Evolutionary conservation across 2,888 invertebrate genomes (phyloP).

Genomic region (Thymelicus lineola): DNA sequence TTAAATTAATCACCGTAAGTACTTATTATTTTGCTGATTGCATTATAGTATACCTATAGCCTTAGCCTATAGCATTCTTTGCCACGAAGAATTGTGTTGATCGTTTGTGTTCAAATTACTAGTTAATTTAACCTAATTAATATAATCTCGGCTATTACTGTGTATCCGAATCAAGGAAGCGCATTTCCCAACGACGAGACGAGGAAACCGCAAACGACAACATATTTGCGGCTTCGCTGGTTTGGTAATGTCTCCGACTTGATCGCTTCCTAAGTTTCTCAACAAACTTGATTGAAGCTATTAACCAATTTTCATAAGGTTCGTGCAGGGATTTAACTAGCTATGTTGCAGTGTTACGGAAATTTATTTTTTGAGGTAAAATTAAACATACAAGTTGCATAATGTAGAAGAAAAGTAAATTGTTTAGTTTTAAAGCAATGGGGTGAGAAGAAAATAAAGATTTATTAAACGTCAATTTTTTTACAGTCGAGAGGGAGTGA

Average conservation of each 20-base stretch:
- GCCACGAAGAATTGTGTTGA: no score
- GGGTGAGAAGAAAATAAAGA: background rate
- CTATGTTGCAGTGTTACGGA: background rate
- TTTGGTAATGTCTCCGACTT: conserved; percentile 14
- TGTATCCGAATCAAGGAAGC: conserved; percentile 22
- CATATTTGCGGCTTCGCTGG: conserved; percentile 28
- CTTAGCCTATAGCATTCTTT: no score
- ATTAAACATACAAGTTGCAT: background rate
- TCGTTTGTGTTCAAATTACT: no score
- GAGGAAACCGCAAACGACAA: conserved; percentile 36
- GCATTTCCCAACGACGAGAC: conserved; percentile 29
- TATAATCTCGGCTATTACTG: conserved; percentile 21
- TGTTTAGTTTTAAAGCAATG: background rate
- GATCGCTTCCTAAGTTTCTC: conserved; percentile 30
- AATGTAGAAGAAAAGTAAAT: no score
- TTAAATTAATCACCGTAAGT: no score
- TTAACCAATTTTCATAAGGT: conserved; percentile 3
- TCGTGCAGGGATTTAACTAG: background rate
- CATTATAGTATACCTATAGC: no score
- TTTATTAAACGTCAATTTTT: background rate
- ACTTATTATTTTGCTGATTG: no score
- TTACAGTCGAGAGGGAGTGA: no score
- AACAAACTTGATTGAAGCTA: conserved; percentile 8
- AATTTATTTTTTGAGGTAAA: background rate
- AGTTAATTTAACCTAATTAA: conserved; percentile 10